Evolutionary conservation across 2,113 vertebrate species (phyloP), one percentile per base, ranked within the genome.

Genomic region (Nannobrachium achirus): DNA sequence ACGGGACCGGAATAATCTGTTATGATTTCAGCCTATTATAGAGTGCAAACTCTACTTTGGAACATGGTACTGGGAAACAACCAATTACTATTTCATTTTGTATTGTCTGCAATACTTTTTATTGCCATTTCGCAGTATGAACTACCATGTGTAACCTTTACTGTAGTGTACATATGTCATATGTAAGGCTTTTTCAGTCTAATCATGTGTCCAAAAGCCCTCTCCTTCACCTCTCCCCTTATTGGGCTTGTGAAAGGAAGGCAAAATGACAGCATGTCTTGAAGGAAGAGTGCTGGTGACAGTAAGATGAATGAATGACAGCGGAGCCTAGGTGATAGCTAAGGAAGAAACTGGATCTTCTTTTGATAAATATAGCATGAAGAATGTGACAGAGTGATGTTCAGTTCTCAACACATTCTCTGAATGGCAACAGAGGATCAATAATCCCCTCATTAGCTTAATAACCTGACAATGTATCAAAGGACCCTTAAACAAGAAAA

Each of bases 261-360:
- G 58, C 40, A 46, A 51, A 70, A 15, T 73, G 81, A 75, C 78
- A n/a, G 68, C 61, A 55, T 15, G 11, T 61, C 76, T 79, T 80
- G 75, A 57, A 51, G 49, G 39, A 45, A 63, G 67, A 50, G 42
- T 19, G 68, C 44, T 70, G 86, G 52, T 87, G 84, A 89, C 86
- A 89, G 77, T 65, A 89, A 89, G 84, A 89, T 1, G 66, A 82
- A 90, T 85, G 77, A 65, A 82, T 82, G 85, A 69, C 71, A 85
- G 85, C 71, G 82, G 86, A 89, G 77, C 69, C 67, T 0, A 33
- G 82, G 76, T 84, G 84, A 88, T 78, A 63, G 59, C 75, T 0
- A 57, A 86, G 76, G 76, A 83, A 75, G 80, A 84, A 88, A 87
- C 7, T 0, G 58, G 81, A 84, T 78, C 66, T 71, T 62, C 60